phyloP scores from a whole-genome alignment of 2,888 invertebrate genomes.

The Pyrocoelia pectoralis region DNA sequence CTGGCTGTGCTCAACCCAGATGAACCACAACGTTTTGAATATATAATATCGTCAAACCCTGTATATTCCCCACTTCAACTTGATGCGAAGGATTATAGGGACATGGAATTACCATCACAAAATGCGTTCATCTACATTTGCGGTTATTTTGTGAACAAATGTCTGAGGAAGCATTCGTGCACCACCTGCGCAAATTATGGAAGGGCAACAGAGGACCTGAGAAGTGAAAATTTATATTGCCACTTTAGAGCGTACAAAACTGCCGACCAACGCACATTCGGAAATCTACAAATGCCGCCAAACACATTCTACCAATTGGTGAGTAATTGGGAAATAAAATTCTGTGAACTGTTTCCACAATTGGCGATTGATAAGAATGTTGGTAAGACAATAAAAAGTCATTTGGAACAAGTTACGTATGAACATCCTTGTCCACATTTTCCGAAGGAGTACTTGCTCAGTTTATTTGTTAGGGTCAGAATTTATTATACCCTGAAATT shows the following conservation, averaged over 20 bases:
- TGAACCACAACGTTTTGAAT: too few species aligned
- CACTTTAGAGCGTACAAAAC: constrained; percentile 3
- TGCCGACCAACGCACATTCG: background rate
- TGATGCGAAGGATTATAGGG: too few species aligned
- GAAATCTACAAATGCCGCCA: background rate
- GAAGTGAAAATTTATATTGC: background rate
- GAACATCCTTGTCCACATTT: background rate
- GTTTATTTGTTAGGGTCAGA: background rate
- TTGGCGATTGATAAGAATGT: background rate
- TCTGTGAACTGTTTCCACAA: background rate
- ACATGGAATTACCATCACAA: background rate
- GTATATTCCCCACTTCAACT: too few species aligned
- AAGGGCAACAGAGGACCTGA: background rate
- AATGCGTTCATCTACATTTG: background rate
- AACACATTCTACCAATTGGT: background rate
- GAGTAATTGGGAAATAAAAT: background rate
- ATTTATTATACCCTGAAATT: constrained; percentile 6
- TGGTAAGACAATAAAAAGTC: background rate
- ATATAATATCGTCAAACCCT: too few species aligned
- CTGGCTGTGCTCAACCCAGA: background rate
- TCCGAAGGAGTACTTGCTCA: background rate
- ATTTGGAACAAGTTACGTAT: background rate
- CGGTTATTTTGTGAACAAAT: constrained; percentile 11
- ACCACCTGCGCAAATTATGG: background rate
- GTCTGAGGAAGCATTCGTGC: too few species aligned